A percentile compares a stretch with the other conserved stretches of the same genome.
These are phyloP conservation scores for Bathynomus jamesi DNA, from an alignment of 1,140 invertebrate species.

Conservation along the genomic window DNA sequence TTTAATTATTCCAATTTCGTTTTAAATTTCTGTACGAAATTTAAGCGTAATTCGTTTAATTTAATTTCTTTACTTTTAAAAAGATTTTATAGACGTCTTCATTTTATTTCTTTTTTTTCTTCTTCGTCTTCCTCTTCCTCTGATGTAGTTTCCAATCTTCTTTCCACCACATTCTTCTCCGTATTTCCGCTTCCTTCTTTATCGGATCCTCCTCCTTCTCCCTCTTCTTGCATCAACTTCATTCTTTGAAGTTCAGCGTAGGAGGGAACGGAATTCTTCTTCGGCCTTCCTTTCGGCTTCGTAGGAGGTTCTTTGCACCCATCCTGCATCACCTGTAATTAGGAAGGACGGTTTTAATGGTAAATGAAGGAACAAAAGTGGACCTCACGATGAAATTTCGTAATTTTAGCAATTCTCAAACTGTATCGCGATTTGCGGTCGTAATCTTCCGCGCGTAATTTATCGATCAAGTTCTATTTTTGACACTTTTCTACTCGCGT, in stretches of 20 bases:
- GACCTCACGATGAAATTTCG: too few species aligned
- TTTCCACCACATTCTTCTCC: neutral
- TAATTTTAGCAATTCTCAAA: too few species aligned
- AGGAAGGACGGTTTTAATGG: neutral
- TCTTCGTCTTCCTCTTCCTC: neutral
- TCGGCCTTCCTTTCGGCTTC: slow-evolving; percentile 33
- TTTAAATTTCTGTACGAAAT: too few species aligned
- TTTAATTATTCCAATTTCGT: too few species aligned
- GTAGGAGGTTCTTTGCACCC: slow-evolving; percentile 34
- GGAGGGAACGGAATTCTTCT: slow-evolving; percentile 33
- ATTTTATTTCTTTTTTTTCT: neutral
- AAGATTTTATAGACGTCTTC: neutral
- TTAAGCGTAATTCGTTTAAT: too few species aligned
- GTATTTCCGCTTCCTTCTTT: too few species aligned
- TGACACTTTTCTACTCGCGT: too few species aligned
- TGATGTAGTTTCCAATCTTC: neutral
- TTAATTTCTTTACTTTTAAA: too few species aligned
- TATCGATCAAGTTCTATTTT: too few species aligned
- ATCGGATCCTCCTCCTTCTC: slow-evolving; percentile 39
- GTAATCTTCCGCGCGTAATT: too few species aligned
- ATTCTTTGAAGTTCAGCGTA: slow-evolving; percentile 73
- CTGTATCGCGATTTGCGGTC: too few species aligned
- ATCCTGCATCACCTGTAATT: slow-evolving; percentile 23
- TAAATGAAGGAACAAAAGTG: too few species aligned
- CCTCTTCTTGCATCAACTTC: slow-evolving; percentile 77